Evolutionary conservation across 2,797 vertebrate species (phyloP).

Genomic region (Nannoperca australis): DNA sequence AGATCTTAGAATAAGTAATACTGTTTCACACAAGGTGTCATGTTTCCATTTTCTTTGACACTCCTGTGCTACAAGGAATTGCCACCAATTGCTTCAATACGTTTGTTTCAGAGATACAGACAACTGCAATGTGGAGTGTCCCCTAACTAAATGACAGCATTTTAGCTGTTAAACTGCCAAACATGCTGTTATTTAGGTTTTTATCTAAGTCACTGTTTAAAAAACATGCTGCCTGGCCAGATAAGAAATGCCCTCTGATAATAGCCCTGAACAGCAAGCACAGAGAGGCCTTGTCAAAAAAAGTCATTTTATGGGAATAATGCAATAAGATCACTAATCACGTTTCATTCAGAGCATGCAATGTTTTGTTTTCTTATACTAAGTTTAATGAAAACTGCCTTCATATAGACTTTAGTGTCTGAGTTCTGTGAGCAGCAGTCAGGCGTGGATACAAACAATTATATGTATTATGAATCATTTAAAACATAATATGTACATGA

Average conservation of each 20-base stretch:
- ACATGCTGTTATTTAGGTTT: conserved; percentile 73
- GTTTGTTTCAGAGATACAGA: conserved; percentile 59
- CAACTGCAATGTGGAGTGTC: conserved; percentile 54
- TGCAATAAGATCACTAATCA: conserved; percentile 65
- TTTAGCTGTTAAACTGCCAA: conserved; percentile 74
- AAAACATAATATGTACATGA: conserved; percentile 3
- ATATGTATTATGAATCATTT: conserved; percentile 22
- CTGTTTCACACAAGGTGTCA: conserved; percentile 54
- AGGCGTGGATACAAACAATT: conserved; percentile 13
- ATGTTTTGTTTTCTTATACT: conserved; percentile 45
- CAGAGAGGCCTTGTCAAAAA: conserved; percentile 63
- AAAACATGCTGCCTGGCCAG: conserved; percentile 77
- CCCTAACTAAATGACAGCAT: conserved; percentile 70
- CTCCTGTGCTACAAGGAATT: conserved; percentile 40
- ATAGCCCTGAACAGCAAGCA: conserved; percentile 64
- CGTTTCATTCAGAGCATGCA: conserved; percentile 42
- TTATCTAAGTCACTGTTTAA: conserved; percentile 80
- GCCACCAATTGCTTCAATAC: conserved; percentile 48
- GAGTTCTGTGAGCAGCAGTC: conserved; percentile 13
- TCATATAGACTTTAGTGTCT: conserved; percentile 36
- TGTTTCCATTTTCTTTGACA: conserved; percentile 69
- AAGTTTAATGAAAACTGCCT: conserved; percentile 48
- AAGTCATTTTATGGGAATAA: conserved; percentile 59
- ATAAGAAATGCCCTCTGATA: conserved; percentile 75
- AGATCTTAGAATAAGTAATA: conserved; percentile 53